Evolutionary conservation across 2,113 vertebrate species (phyloP), one percentile per base, ranked within the genome.

Genomic region (Hucho hucho): DNA sequence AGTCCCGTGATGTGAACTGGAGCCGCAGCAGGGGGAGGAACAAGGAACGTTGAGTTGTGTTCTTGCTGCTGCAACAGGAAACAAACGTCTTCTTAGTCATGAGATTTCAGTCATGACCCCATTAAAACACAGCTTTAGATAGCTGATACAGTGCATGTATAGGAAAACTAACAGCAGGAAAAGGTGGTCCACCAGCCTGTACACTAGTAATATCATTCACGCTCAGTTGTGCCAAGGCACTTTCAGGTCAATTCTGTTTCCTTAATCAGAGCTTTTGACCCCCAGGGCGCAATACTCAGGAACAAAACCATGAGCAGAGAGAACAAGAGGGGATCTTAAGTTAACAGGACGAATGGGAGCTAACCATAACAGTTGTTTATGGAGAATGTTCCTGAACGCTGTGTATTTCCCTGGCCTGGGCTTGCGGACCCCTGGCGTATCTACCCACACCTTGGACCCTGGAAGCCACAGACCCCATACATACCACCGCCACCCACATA

Each of bases 321-420:
- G 67, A 28, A 6, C 46, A 47, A 26, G 12, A 76, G 68, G 64
- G 56, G 68, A 83, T 76, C 80, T 83, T 77, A 73, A 80, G 86
- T 89, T 81, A 76, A 82, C 75, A 73, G 75, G 76, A 81, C 26
- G 80, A 84, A 87, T 83, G 79, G 74, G 82, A 88, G 80, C 82
- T 81, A 87, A 88, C 80, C 67, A 86, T 84, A 88, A 87, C 75
- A 84, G 16, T 43, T 80, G 22, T 76, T 71, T 2, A 53, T 47
- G 75, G 84, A 86, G 79, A 79, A 72, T 81, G 1, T 65, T 80
- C 72, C 46, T 43, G 37, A 43, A 43, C 9, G 2, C 37, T 43
- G 37, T 43, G 37, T 43, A 43, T 3, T 43, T 12, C 37, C 37
- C 37, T 43, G 37, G 37, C 9, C 9, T 43, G 37, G 37, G 37